Conservation (phyloP, 2,113 vertebrate genomes). For the Caretta caretta region DNA sequence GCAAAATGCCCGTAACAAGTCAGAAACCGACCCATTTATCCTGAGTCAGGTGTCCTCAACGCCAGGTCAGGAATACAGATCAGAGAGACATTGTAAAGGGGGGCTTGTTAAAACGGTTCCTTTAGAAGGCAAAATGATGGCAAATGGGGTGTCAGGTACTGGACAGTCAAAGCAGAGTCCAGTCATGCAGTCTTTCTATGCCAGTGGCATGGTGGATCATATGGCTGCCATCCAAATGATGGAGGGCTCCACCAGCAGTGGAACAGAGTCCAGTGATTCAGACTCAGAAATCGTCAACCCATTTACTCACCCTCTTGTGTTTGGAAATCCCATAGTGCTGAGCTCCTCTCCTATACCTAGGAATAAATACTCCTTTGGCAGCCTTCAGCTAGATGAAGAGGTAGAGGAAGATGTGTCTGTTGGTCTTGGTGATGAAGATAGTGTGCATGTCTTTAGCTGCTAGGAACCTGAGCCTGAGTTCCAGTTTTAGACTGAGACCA, state of each 20-base stretch:
- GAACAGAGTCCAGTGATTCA: conserved; percentile 92
- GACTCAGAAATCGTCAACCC: conserved; percentile 84
- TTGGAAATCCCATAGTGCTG: conserved; percentile 76
- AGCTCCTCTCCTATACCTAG: conserved; percentile 79
- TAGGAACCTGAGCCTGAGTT: conserved; percentile 14
- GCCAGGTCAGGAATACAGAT: conserved; percentile 50
- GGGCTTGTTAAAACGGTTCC: conserved; percentile 72
- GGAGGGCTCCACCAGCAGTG: conserved; percentile 89
- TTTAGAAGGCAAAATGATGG: conserved; percentile 82
- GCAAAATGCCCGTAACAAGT: conserved; percentile 76
- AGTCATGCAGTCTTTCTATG: conserved; percentile 38
- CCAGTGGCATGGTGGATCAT: conserved; percentile 49
- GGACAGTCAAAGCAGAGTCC: conserved; percentile 73
- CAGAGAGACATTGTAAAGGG: conserved; percentile 72
- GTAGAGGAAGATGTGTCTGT: conserved; percentile 79
- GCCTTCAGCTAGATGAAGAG: conserved; percentile 87
- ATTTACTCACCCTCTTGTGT: conserved; percentile 76
- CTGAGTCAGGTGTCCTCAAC: conserved; percentile 80
- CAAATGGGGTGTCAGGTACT: conserved; percentile 83
- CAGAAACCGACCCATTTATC: conserved; percentile 87
- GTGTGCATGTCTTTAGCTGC: conserved; percentile 82
- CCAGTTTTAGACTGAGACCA: neutral
- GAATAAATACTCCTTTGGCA: conserved; percentile 84
- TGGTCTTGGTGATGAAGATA: conserved; percentile 85
- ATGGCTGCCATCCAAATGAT: conserved; percentile 83